Conservation (phyloP, 2,888 invertebrate species). For the Drosophila multiciliata region DNA sequence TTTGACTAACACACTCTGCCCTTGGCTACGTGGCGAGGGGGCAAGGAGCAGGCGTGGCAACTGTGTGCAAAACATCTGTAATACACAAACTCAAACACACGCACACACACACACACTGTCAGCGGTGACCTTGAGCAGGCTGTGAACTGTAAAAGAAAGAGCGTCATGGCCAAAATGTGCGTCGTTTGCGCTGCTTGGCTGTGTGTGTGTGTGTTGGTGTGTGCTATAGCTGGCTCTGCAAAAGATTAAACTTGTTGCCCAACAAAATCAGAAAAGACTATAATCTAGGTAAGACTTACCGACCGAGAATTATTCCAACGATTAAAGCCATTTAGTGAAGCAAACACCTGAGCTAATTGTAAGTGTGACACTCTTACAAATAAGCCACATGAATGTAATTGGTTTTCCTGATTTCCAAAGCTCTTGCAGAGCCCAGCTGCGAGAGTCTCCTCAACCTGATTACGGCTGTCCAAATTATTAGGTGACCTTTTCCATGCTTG, state of each 20-base stretch:
- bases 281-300: neutral
- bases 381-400: neutral
- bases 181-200: conserved; percentile 12
- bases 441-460: neutral
- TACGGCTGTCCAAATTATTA: neutral
- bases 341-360: neutral
- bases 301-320: neutral
- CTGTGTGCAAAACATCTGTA: conserved; percentile 42
- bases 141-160: conserved; percentile 50
- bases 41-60: conserved; percentile 26
- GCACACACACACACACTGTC: conserved; percentile 43
- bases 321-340: neutral
- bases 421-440: neutral
- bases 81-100: conserved; percentile 22
- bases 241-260: conserved; percentile 46
- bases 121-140: conserved; percentile 72
- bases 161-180: conserved; percentile 22
- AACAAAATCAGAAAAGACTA: conserved; percentile 2
- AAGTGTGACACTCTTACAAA: neutral
- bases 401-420: neutral
- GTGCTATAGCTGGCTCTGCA: neutral
- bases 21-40: neutral
- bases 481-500: neutral
- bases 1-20: conserved; percentile 5
- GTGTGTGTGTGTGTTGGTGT: conserved; percentile 14